Base-by-base conservation (phyloP, 2,888 invertebrate genomes). In the Tiphia femorata region DNA sequence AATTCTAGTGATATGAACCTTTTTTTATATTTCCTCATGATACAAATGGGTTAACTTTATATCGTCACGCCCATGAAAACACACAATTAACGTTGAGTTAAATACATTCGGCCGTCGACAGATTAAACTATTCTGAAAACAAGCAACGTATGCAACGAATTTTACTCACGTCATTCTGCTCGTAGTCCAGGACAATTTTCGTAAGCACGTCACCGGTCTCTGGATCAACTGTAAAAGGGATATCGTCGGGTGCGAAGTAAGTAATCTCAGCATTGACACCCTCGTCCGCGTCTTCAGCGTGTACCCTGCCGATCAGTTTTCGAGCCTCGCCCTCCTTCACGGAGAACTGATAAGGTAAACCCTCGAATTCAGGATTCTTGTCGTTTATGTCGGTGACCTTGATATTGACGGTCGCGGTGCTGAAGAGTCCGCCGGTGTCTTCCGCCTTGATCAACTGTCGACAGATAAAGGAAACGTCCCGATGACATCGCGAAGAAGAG, bases 321-420 rank as follows among this genome's bases (percentile, higher is more conserved):
- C 84, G 78, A 0, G 84, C 81, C 54, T 84, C 84, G 78, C 91
- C 94, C 86, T 95, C 94, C 79, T 91, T 91, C 0, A 94, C 92
- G n/a, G 88, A 85, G 82, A 96, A 96, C 33, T 88, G 85, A 74
- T 96, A 96, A 0, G 94, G 93, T 62, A 92, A 86, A 16, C 87
- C 88, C n/a, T 92, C 89, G 76, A 96, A 96, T 76, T 92, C 93
- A 0, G 96, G 96, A 80, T 95, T 95, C 75, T 95, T 94, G 77
- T 96, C 96, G 78, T 96, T 96, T 60, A 95, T 94, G 73, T 96
- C 96, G 0, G 94, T 94, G 1, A 96, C 93, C 78, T 92, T 92
- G 51, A 96, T 92, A 73, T 95, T 94, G 0, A 96, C 92, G 0
- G 93, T 94, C 0, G 94, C 92, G 1, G 92, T 93, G 71, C 91